Evolutionary conservation across 2,113 vertebrate species (phyloP).

Genomic region (Gallinago jamesoni): DNA sequence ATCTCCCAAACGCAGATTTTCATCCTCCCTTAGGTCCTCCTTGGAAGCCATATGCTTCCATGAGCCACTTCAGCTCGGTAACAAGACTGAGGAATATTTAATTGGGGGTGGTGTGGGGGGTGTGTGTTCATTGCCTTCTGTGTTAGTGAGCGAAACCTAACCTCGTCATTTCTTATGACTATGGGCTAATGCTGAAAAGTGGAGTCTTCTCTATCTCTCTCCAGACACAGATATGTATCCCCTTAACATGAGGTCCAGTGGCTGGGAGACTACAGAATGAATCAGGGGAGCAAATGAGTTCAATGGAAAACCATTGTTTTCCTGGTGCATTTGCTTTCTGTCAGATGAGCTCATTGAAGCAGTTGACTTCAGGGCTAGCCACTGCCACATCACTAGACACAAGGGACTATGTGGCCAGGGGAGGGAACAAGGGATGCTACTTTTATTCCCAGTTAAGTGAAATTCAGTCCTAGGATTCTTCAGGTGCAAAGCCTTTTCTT

Average conservation of each 20-base stretch:
- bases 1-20: not conserved
- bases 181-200: not conserved
- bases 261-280: not conserved
- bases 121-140: not conserved
- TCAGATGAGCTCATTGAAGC: not conserved
- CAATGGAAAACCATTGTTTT: not conserved
- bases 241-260: not conserved
- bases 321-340: not conserved
- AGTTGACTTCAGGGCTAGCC: not conserved
- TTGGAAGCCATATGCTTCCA: not conserved
- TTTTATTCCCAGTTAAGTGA: not conserved
- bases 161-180: not conserved
- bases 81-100: not conserved
- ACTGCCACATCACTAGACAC: not conserved
- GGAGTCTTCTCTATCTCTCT: not conserved
- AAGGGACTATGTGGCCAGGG: not conserved
- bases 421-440: not conserved
- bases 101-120: not conserved
- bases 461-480: not conserved
- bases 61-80: not conserved
- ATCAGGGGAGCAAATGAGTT: not conserved
- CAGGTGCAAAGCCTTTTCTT: not conserved
- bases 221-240: not conserved
- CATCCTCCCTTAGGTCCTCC: not conserved
- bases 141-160: not conserved